Base-by-base conservation (phyloP, 2,113 vertebrate species). In the Cavia aperea region DNA sequence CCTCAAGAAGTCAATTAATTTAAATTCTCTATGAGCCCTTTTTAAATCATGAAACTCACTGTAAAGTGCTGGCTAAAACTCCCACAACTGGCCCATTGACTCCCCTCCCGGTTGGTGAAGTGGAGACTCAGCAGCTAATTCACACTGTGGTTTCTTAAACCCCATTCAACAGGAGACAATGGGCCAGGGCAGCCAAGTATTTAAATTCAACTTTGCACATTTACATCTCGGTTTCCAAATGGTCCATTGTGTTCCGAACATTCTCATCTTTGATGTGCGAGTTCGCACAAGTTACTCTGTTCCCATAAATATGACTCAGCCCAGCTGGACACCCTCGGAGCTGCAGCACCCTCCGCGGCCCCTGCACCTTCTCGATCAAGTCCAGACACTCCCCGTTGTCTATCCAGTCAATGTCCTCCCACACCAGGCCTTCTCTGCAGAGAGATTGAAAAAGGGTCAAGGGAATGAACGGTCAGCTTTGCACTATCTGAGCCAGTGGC, bases 371-470 rank as follows among this genome's bases (percentile, higher is more conserved):
- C 97, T 99, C 99, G 78, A 99, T 99, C 92, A 99, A 97, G 97
- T 99, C 99, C 94, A 99, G 96, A 96, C 99, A 99, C 95, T 99
- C 99, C 70, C 98, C 99, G 79, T 99, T 99, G 97, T 99, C 99
- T 97, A 98, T 98, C 99, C 99, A 99, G 97, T 99, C 97, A 89
- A 99, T 99, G 96, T 99, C 98, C 89, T 98, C 98, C 99, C 99
- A 99, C 36, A 98, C 97, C 43, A 99, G 96, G 18, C 99, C 99
- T 96, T 99, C 99, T 95, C 99, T 99, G 97, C 36, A 33, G 89
- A 77, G 96, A 96, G 89, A 31, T 86, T 13, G 78, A 51, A 86
- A 65, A 5, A 0, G 9, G 73, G 31, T 5, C 39, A 54, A 79
- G 90, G 92, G 78, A 72, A 66, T 94, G 15, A 90, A 58, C 73